Base-by-base conservation (phyloP, 1,140 invertebrate species). In the Helicoverpa zea region DNA sequence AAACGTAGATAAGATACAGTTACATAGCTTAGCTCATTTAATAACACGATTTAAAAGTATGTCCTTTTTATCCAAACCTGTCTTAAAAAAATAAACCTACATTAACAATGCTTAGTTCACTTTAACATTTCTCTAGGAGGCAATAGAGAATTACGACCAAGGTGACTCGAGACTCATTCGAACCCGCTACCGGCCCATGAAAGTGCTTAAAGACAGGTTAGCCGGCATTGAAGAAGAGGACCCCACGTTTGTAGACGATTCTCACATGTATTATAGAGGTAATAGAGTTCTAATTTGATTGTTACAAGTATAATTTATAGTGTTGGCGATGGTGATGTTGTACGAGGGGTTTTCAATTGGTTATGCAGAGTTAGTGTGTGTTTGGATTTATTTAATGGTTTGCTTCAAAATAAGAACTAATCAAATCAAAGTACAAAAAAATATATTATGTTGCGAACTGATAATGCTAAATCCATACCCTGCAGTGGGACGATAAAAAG, bases 231-330 rank as follows among this genome's bases (percentile, higher is more conserved):
- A 91, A 79, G 92, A 93, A 14, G 92, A 94, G 68, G 90, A 94
- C 72, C 87, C 91, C 0, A 90, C 89, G 11, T 94, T 94, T 78
- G 86, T 92, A n/a, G 93, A 94, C 54, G 93, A 94, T 84, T 92
- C 92, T 52, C 88, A 94, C 77, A 89, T 94, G 89, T 94, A 90
- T 86, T 94, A 94, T 74, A 93, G 86, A 90, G 92, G 91, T 94
- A 84, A 35, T 76, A 83, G 58, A 30, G 35, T 58, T 56, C 70
- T 12, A 30, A 63, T 63, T 78, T 61, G 4, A 14, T 54, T 70
- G 54, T 54, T 2, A 47, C 11, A 18, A 29, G 1, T 10, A 7
- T 58, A 12, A 29, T 18, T 47, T 2, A 79, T n/a, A 47, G n/a
- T 76, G 35, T 43, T 43, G 10, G 18, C 13, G 11, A 9, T 52